Conservation (phyloP, 2,797 vertebrate species). For the Thaleichthys pacificus region DNA sequence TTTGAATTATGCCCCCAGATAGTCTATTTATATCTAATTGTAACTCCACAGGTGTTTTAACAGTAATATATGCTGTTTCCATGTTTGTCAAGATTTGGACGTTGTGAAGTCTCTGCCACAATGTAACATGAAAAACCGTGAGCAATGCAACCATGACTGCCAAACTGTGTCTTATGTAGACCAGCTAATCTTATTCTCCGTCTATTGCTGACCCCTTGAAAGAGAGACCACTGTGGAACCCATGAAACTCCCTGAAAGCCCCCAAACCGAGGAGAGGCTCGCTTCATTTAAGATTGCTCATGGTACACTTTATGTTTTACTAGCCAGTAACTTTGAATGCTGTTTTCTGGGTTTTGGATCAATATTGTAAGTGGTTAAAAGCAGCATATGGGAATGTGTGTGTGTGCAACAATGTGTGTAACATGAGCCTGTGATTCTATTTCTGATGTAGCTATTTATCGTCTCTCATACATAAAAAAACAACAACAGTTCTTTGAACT, state of each 20-base stretch:
- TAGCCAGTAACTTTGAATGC: not conserved
- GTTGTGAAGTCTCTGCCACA: not conserved
- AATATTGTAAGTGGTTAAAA: not conserved
- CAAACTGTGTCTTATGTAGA: not conserved
- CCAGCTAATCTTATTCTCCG: not conserved
- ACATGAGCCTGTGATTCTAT: slow-evolving; percentile 56
- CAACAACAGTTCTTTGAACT: not conserved
- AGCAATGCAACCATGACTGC: not conserved
- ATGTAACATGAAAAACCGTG: not conserved
- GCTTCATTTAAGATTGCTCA: not conserved
- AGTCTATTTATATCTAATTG: not conserved
- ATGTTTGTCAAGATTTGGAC: not conserved
- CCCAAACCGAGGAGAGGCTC: not conserved
- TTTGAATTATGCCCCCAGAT: not conserved
- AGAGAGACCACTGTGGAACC: not conserved
- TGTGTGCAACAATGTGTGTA: slow-evolving; percentile 38
- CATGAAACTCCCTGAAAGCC: not conserved
- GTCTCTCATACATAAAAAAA: not conserved
- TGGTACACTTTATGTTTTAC: not conserved
- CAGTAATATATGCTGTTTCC: not conserved
- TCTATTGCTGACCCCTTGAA: not conserved
- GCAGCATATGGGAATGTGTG: not conserved
- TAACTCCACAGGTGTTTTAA: not conserved
- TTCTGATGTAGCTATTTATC: slow-evolving; percentile 40
- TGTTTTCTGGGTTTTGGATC: not conserved